A percentile compares a stretch with the other conserved stretches of the same genome.
phyloP scores from a whole-genome alignment of 2,888 invertebrate genomes.

The Lysandra coridon region DNA sequence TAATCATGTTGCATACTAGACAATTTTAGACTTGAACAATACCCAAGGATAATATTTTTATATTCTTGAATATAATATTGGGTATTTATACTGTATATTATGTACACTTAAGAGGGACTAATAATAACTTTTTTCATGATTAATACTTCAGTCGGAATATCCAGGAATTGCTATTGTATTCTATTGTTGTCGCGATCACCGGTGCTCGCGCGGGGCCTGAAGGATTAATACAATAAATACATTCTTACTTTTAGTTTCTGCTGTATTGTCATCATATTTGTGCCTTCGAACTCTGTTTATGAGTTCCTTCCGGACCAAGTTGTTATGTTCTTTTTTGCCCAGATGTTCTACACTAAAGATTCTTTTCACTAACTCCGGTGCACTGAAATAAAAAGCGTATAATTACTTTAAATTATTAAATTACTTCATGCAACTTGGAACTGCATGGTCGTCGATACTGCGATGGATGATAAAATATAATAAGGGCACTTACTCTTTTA shows the following conservation, averaged over 20 bases:
- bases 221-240: neutral
- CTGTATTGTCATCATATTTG: conserved; percentile 83
- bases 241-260: conserved; percentile 84
- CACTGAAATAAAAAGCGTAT: conserved; percentile 73
- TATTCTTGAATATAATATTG: too few relatives aligned
- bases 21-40: too few relatives aligned
- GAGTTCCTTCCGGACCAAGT: conserved; percentile 75
- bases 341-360: conserved; percentile 86
- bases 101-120: too few relatives aligned
- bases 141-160: too few relatives aligned
- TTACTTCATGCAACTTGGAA: neutral
- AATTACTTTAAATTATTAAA: neutral
- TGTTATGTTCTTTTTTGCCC: conserved; percentile 76
- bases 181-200: too few relatives aligned
- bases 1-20: too few relatives aligned
- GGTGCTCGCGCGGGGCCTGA: too few relatives aligned
- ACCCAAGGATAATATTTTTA: too few relatives aligned
- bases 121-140: neutral
- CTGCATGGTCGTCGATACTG: neutral
- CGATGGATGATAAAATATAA: neutral
- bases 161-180: too few relatives aligned
- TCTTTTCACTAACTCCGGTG: conserved; percentile 85
- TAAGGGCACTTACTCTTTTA: conserved; percentile 81
- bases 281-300: conserved; percentile 84
- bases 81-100: too few relatives aligned